phyloP scores from a whole-genome alignment of 1,140 invertebrate species.

The Gonatopus flavifemur region DNA sequence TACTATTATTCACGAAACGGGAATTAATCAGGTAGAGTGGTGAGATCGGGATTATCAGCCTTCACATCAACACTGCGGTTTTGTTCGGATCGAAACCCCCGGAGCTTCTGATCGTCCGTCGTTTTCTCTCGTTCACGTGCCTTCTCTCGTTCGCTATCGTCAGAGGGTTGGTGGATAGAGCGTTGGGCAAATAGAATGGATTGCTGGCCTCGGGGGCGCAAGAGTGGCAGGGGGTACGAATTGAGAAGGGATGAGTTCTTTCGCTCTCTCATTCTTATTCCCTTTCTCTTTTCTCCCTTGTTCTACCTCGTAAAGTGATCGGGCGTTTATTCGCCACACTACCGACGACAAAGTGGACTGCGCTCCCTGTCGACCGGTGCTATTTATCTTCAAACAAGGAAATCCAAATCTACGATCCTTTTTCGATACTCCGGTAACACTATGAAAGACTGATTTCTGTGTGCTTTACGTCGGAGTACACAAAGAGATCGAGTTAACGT shows the following conservation, averaged over 20 bases:
- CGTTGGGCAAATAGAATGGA: slow-evolving; percentile 34
- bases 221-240: slow-evolving; percentile 31
- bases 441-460: slow-evolving; percentile 28
- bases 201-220: slow-evolving; percentile 36
- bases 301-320: slow-evolving; percentile 39
- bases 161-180: slow-evolving; percentile 22
- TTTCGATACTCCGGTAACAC: slow-evolving; percentile 27
- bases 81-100: slow-evolving; percentile 17
- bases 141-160: slow-evolving; percentile 3
- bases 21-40: slow-evolving; percentile 36
- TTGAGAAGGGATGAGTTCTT: slow-evolving; percentile 29
- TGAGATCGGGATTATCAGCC: slow-evolving; percentile 34
- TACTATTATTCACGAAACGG: slow-evolving; percentile 18
- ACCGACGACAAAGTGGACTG: slow-evolving; percentile 45
- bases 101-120: slow-evolving; percentile 18
- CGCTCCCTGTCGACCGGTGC: slow-evolving; percentile 37
- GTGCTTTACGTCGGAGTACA: slow-evolving; percentile 19
- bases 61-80: slow-evolving; percentile 33
- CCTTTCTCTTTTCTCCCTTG: slow-evolving; percentile 16
- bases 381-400: slow-evolving; percentile 43
- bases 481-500: too few relatives aligned
- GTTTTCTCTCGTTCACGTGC: slow-evolving; percentile 17
- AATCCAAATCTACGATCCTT: slow-evolving; percentile 38
- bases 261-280: slow-evolving; percentile 14
- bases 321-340: slow-evolving; percentile 41